Conservation (phyloP, 1,140 invertebrate genomes). For the Drosophila sproati region DNA sequence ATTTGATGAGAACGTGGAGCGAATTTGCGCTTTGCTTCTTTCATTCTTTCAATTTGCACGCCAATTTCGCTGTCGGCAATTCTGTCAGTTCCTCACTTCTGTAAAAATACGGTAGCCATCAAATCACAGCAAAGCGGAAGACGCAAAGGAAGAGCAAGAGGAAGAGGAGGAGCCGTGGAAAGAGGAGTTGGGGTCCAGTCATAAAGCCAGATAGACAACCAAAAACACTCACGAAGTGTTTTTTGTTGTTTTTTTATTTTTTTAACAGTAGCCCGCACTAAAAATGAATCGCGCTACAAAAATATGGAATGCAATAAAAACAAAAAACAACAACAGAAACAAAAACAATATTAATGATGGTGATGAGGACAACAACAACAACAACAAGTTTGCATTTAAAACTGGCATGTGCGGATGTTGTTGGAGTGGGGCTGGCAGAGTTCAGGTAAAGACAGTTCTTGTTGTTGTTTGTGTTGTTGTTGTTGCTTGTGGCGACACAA, state of each 20-base stretch:
- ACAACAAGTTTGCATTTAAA: conserved; percentile 26
- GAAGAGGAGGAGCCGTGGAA: conserved; percentile 11
- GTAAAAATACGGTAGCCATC: conserved; percentile 76
- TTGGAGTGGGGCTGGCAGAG: neutral
- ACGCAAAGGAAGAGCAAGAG: neutral
- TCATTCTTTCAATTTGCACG: conserved; percentile 65
- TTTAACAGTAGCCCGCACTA: conserved; percentile 34
- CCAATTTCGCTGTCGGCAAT: conserved; percentile 66
- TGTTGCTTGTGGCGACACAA: conserved; percentile 25
- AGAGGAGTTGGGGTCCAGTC: conserved; percentile 14
- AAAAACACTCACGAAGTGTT: conserved; percentile 21
- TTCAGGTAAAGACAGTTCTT: neutral
- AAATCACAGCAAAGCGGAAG: conserved; percentile 28
- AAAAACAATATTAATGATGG: neutral
- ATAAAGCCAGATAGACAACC: conserved; percentile 28
- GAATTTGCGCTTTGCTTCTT: conserved; percentile 26
- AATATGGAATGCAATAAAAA: conserved; percentile 41
- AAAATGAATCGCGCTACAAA: conserved; percentile 36
- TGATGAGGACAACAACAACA: conserved; percentile 12
- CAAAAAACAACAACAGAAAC: conserved; percentile 13
- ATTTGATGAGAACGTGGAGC: conserved; percentile 38
- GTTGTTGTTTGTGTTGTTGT: conserved; percentile 7
- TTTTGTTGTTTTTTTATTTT: neutral
- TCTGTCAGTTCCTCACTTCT: conserved; percentile 29
- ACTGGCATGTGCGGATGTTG: conserved; percentile 9